phyloP scores from a whole-genome alignment of 2,797 vertebrate genomes.

The Arremon aurantiirostris region DNA sequence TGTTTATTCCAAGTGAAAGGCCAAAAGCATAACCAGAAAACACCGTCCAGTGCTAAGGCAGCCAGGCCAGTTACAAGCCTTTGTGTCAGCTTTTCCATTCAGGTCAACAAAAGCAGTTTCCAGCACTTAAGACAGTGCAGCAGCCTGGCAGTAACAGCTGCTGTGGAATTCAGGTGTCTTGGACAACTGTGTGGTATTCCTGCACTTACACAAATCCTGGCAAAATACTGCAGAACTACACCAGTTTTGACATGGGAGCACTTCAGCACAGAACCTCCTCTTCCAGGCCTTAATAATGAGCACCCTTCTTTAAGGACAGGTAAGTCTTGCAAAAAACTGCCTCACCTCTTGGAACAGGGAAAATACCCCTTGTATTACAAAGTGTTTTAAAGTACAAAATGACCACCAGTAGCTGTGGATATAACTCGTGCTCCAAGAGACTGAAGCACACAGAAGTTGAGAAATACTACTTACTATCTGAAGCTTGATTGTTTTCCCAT shows the following conservation, averaged over 20 bases:
- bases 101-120: not conserved
- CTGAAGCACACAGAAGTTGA: not conserved
- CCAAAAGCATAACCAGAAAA: not conserved
- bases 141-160: not conserved
- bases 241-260: fast-evolving
- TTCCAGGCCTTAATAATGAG: not conserved
- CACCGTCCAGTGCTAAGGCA: not conserved
- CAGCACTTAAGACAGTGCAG: not conserved
- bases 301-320: not conserved
- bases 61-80: not conserved
- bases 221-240: not conserved
- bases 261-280: not conserved
- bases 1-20: not conserved
- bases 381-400: not conserved
- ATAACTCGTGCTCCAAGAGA: not conserved
- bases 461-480: conserved; percentile 89
- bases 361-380: not conserved
- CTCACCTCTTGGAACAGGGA: not conserved
- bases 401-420: not conserved
- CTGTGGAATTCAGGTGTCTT: not conserved
- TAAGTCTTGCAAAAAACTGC: not conserved
- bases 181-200: not conserved
- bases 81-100: not conserved
- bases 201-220: not conserved
- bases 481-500: conserved; percentile 99